Percentiles rank a stretch among this genome's conserved stretches.
phyloP scores from a whole-genome alignment of 2,113 vertebrate species.

The Sturnira hondurensis region DNA sequence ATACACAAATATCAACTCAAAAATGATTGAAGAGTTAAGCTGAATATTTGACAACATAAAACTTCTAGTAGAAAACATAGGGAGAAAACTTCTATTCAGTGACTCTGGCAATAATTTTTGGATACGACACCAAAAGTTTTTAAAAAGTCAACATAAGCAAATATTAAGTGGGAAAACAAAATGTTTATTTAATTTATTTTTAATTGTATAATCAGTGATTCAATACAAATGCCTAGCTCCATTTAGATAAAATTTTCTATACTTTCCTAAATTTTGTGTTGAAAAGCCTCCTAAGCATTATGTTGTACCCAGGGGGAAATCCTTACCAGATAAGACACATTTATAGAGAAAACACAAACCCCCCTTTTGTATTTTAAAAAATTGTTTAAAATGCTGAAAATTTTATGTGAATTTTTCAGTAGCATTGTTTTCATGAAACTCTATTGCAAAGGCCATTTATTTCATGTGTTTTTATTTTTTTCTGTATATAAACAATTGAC shows the following conservation, averaged over 20 bases:
- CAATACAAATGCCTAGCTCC: neutral
- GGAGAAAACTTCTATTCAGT: neutral
- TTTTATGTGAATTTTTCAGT: neutral
- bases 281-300: neutral
- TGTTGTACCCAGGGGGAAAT: neutral
- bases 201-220: neutral
- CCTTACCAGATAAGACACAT: neutral
- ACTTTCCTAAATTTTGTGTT: neutral
- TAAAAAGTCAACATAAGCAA: neutral
- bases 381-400: neutral
- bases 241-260: neutral
- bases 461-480: neutral
- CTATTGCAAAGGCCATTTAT: neutral
- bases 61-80: neutral
- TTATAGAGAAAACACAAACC: neutral
- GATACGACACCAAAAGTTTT: neutral
- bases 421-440: neutral
- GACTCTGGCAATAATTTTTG: neutral
- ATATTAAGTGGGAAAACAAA: neutral
- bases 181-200: neutral
- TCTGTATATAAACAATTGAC: neutral
- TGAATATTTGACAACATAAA: neutral
- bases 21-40: neutral
- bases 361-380: neutral
- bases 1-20: neutral